Evolutionary conservation across 2,888 invertebrate genomes (phyloP).

Genomic region (Girardia tigrina): DNA sequence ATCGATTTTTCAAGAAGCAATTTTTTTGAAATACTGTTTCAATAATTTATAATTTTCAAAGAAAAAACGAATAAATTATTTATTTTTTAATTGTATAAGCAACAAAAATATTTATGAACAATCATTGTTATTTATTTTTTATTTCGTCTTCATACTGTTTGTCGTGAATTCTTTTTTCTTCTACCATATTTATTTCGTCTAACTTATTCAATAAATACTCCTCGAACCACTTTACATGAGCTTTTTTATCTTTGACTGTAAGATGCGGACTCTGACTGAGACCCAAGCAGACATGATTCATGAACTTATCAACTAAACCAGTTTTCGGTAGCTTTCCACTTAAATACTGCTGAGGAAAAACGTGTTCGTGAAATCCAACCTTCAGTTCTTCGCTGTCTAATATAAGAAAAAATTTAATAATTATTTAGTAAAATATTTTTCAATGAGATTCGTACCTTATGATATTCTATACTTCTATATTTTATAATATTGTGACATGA

Average conservation of each 20-base stretch:
- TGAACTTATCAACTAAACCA: conserved; percentile 84
- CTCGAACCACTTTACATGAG: conserved; percentile 77
- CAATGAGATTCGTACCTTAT: too few relatives aligned
- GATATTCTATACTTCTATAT: too few relatives aligned
- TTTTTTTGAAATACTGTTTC: too few relatives aligned
- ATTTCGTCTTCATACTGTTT: background rate
- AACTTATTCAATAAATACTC: conserved; percentile 69
- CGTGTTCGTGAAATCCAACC: conserved; percentile 76
- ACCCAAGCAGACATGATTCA: conserved; percentile 85
- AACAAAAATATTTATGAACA: background rate
- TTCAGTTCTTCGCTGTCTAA: conserved; percentile 51
- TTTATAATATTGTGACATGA: too few relatives aligned
- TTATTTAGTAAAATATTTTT: too few relatives aligned
- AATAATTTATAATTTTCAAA: too few relatives aligned
- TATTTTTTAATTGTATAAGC: too few relatives aligned
- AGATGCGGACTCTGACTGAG: conserved; percentile 83
- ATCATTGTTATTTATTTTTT: background rate
- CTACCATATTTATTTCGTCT: background rate
- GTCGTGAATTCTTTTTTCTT: background rate
- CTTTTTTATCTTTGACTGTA: conserved; percentile 69
- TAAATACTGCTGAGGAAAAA: conserved; percentile 69
- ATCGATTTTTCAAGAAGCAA: too few relatives aligned
- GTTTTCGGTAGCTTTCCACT: conserved; percentile 69
- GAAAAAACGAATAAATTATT: too few relatives aligned
- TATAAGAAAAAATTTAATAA: too few relatives aligned